These are phyloP conservation scores for Falco peregrinus DNA, from an alignment of 2,797 vertebrate genomes.

Conservation along the genomic window DNA sequence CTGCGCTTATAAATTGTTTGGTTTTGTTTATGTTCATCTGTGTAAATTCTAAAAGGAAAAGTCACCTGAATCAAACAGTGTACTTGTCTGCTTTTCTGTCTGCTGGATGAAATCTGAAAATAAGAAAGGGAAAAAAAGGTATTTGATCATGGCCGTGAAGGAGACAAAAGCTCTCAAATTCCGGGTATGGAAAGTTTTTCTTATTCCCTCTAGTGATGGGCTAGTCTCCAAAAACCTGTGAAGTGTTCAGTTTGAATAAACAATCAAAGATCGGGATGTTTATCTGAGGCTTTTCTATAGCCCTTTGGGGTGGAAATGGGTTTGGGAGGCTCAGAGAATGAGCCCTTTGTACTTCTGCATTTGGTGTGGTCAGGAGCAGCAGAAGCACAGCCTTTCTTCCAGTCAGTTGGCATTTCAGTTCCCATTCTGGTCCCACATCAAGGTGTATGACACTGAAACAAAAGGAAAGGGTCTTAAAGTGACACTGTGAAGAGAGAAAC, in stretches of 20 bases:
- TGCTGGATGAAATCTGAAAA: constrained; percentile 33
- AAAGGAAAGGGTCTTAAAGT: background rate
- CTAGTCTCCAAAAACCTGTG: constrained; percentile 60
- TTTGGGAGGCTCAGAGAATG: constrained; percentile 27
- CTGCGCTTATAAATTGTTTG: background rate
- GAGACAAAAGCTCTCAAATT: background rate
- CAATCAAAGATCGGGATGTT: constrained; percentile 55
- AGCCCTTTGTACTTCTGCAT: constrained; percentile 45
- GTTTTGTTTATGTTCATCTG: constrained; percentile 24
- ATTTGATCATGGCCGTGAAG: background rate
- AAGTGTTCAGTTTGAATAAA: constrained; percentile 61
- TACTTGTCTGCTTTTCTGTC: background rate
- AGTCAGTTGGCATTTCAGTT: constrained; percentile 4
- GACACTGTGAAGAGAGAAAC: background rate
- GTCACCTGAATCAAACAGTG: background rate
- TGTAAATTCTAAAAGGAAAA: constrained; percentile 29
- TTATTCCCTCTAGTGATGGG: constrained; percentile 44
- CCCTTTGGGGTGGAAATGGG: constrained; percentile 35
- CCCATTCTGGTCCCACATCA: constrained; percentile 15
- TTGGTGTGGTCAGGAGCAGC: constrained; percentile 42
- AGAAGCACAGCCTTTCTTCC: background rate
- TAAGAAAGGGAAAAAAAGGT: background rate
- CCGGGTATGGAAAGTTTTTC: background rate
- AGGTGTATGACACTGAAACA: background rate
- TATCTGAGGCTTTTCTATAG: constrained; percentile 43